A percentile compares a stretch with the other conserved stretches of the same genome.
phyloP scores from a whole-genome alignment of 2,797 vertebrate species.

The Artibeus jamaicensis region DNA sequence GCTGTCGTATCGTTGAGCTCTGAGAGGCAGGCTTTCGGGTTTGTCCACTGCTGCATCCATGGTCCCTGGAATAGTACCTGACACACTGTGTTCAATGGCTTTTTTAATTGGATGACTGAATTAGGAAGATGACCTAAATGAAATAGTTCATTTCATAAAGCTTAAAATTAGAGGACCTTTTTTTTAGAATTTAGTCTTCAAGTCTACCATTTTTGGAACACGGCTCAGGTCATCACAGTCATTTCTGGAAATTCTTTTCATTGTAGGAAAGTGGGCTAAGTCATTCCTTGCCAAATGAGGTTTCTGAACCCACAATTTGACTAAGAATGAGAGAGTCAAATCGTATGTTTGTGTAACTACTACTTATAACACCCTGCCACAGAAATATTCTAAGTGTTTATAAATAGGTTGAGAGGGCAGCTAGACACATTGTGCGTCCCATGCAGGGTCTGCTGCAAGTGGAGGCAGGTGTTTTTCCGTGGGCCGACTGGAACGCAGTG shows the following conservation, averaged over 20 bases:
- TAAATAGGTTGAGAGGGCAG: conserved; percentile 37
- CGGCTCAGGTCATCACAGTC: background rate
- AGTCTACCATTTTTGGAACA: background rate
- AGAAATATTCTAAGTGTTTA: conserved; percentile 9
- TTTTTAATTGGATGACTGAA: background rate
- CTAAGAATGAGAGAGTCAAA: conserved; percentile 45
- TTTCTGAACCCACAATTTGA: conserved; percentile 41
- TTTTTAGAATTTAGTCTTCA: conserved; percentile 34
- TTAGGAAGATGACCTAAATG: background rate
- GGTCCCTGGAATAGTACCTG: background rate
- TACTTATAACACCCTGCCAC: background rate
- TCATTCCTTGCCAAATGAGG: conserved; percentile 32
- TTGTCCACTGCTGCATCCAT: background rate
- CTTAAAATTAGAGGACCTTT: background rate
- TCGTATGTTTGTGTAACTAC: conserved; percentile 22
- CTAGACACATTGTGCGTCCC: background rate
- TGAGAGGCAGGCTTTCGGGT: background rate
- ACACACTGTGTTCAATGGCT: background rate
- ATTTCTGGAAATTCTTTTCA: conserved; percentile 40
- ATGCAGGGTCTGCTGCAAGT: background rate
- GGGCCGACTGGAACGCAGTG: background rate
- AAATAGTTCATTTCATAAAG: conserved; percentile 2
- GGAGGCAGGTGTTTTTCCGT: background rate
- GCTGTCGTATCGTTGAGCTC: background rate
- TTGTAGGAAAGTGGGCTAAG: background rate